Evolutionary conservation across 2,888 invertebrate species (phyloP), one percentile per base, ranked within the genome.

Genomic region (Laspeyria flexula): DNA sequence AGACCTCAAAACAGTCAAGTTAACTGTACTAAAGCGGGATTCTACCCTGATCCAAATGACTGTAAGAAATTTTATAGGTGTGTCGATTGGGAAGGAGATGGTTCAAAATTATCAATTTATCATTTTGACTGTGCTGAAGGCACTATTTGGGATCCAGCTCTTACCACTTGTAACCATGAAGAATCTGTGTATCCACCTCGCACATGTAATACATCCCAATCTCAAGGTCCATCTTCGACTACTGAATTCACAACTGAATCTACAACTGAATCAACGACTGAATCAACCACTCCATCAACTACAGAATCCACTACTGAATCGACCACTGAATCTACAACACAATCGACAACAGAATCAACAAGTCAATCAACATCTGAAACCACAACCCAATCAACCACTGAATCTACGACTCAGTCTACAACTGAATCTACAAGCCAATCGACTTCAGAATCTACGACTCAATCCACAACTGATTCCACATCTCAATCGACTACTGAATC

Each of bases 141-240:
- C 23, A 96, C 96, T 0, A 95, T 96, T 60, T 96, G 95, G 92
- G 96, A 96, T 83, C 94, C 95, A 18, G 91, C 93, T 39, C 77
- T 95, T 41, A 93, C 93, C 58, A 94, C 94, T 1, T 96, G 96
- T 76, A 96, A 96, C 79, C 90, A 95, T 70, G 93, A 94, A 60
- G 93, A 94, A 51, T 94, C 94, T 5, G 94, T 95, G 11, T 94
- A 95, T 71, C 94, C 95, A n/a, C 87, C 85, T 41, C 81, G 93
- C 21, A 79, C 87, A 57, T 93, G 93, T 58, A 86, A 81, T 63
- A 76, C 82, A 16, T 59, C 73, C n/a, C 79, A 86, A 60, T 72
- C 79, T 37, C 75, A 69, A 65, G 81, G 67, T 53, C 47, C 40
- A 65, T 34, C 55, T 46, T 53, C 62, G 12, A 35, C 53, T 27